Base-by-base conservation (phyloP, 2,797 vertebrate species). In the Lagocephalus sceleratus region DNA sequence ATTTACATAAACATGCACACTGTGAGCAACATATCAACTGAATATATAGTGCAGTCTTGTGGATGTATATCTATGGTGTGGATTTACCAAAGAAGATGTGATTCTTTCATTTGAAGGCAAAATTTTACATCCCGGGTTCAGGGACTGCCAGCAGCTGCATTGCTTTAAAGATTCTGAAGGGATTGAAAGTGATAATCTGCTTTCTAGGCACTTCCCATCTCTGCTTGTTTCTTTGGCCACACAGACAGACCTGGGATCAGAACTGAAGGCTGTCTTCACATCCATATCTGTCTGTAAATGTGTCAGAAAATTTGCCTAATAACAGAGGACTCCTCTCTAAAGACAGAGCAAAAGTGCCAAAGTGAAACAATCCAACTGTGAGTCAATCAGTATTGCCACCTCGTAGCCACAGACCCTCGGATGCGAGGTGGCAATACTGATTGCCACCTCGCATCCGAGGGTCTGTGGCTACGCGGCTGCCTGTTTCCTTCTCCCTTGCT, bases 181-280 rank as follows among this genome's bases (percentile, higher is more conserved):
- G 68, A 75, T 69, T 78, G 78, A 85, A 85, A 81, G 82, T 66
- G 69, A 80, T 88, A 69, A 88, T 90, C 74, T 85, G 81, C 75
- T 88, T 87, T 85, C 69, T 54, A 86, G 81, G 87, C 75, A 78
- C 76, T 84, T 61, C 20, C 63, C 54, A 57, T 57, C 73, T 66
- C 65, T 57, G 68, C 68, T 70, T 38, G 64, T 73, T 78, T 75
- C 72, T 74, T 50, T 26, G 73, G 68, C 81, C 75, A 75, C 66
- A 68, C 65, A 65, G 76, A 78, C 63, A 51, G 57, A 29, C 3
- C 22, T 20, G 25, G 75, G 84, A 86, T 87, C 39, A 59, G 42
- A 75, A 76, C 77, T 73, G 54, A 76, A 68, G 42, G 23, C 47
- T 63, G 57, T 60, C 63, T 71, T 76, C 63, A 59, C 54, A 60